Evolutionary conservation across 1,140 invertebrate genomes (phyloP), one percentile per base, ranked within the genome.

Genomic region (Zaprionus ghesquierei): DNA sequence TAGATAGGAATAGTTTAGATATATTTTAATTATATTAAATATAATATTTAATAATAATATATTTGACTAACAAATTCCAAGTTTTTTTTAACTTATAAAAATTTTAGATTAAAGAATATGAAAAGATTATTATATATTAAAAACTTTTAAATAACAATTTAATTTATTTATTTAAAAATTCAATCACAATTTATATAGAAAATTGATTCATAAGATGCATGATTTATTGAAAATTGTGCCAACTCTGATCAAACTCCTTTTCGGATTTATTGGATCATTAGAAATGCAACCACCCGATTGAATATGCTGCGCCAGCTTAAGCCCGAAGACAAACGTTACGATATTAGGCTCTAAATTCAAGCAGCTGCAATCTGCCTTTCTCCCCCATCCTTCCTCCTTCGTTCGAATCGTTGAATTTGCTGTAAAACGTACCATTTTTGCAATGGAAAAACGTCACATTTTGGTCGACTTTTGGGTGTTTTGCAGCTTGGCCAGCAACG

Each of bases 341-440:
- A 59, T 65, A 71, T 68, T 31, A 53, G 60, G 60, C 23, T 69
- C 64, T 61, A 69, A 87, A 82, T 87, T 79, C 74, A 77, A 84
- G 79, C 84, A 87, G 84, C 84, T 87, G 84, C 84, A 70, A 50
- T 73, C 73, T 23, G 64, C 33, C 33, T 81, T 56, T 60, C 53
- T 60, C 62, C 79, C 55, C 10, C 27, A 12, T 59, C 41, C 33
- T 20, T 25, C 20, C n/a, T n/a, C n/a, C n/a, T n/a, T n/a, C n/a
- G 13, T 27, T 8, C 18, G 4, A 15, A 27, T 18, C 35, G 22
- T 29, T 38, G 56, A 51, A 41, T 82, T 78, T 76, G 56, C 79
- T 89, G 60, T 65, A 84, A 89, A 89, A 80, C 77, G 18, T 60
- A 89, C 77, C 75, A 81, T 89, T 89, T 89, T 89, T 50, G 75